These are phyloP conservation scores for Noctilio leporinus DNA, from an alignment of 2,113 vertebrate species.

Conservation along the genomic window DNA sequence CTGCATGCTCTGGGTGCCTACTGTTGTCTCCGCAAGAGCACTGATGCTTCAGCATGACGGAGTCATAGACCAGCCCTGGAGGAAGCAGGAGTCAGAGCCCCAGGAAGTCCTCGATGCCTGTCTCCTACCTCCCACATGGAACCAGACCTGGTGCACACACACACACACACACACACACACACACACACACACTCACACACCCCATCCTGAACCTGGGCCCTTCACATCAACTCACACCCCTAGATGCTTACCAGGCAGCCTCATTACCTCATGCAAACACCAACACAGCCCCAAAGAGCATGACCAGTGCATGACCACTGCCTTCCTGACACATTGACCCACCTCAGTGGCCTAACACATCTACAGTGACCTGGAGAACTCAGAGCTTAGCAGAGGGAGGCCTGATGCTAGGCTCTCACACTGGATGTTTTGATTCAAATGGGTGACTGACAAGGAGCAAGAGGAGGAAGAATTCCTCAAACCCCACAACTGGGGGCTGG, in stretches of 20 bases:
- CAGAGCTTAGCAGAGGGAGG: neutral
- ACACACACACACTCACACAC: fast-evolving
- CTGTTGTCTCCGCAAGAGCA: slow-evolving; percentile 92
- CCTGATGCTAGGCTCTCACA: neutral
- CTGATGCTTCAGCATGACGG: slow-evolving; percentile 93
- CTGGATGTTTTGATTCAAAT: neutral
- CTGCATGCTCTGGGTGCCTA: slow-evolving; percentile 87
- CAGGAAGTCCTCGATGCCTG: neutral
- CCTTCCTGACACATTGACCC: neutral
- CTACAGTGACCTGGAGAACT: neutral
- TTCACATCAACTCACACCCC: neutral
- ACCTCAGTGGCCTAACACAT: neutral
- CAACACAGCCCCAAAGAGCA: too few species aligned
- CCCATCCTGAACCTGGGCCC: neutral
- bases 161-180: fast-evolving
- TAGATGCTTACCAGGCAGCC: neutral
- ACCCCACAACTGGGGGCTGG: neutral
- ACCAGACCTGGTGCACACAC: neutral
- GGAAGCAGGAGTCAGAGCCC: neutral
- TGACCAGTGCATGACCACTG: fast-evolving
- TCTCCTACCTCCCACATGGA: neutral
- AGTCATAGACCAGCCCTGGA: slow-evolving; percentile 91
- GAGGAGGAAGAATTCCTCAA: neutral
- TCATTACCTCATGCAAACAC: neutral
- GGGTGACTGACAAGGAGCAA: neutral